Evolutionary conservation across 2,797 vertebrate genomes (phyloP), one percentile per base, ranked within the genome.

Genomic region (Gadopsis bispinosus): DNA sequence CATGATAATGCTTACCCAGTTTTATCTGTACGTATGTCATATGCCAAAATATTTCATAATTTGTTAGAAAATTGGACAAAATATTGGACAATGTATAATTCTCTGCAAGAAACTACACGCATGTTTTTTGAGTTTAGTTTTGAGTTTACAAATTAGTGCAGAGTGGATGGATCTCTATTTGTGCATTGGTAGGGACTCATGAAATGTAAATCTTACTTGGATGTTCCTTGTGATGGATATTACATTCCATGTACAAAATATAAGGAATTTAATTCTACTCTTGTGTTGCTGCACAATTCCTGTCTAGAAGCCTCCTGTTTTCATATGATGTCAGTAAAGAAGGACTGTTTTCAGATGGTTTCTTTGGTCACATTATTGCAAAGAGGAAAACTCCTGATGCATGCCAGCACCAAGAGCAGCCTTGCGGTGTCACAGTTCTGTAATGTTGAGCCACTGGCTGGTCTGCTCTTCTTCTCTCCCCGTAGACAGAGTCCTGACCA

Each of bases 401-500:
- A 16, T 73, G 55, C 50, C n/a, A 48, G 55, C 22, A 48, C 12
- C 6, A 13, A 37, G 9, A 11, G 22, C 69, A 48, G 16, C 22
- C 33, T n/a, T 55, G 5, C 65, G 56, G 8, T 31, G 20, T 47
- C n/a, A 16, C 17, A n/a, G 7, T 74, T 69, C 66, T 62, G 63
- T 63, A 45, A 83, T 33, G 61, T 39, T 45, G 71, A 78, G 26
- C 26, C 10, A n/a, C 13, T 61, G 62, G 53, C 65, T 66, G 53
- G 39, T 74, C 20, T 54, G 17, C 51, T 66, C 43, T 33, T 61
- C 26, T 20, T 75, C 20, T 75, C 62, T 70, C 50, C 48, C 51
- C 62, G 60, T 81, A 90, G 90, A 83, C 84, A 54, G 45, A 58
- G 68, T 60, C 31, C 35, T 81, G 77, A 92, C 80, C 86, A 95